Evolutionary conservation across 1,140 invertebrate species (phyloP).

Genomic region (Bactericera cockerelli): DNA sequence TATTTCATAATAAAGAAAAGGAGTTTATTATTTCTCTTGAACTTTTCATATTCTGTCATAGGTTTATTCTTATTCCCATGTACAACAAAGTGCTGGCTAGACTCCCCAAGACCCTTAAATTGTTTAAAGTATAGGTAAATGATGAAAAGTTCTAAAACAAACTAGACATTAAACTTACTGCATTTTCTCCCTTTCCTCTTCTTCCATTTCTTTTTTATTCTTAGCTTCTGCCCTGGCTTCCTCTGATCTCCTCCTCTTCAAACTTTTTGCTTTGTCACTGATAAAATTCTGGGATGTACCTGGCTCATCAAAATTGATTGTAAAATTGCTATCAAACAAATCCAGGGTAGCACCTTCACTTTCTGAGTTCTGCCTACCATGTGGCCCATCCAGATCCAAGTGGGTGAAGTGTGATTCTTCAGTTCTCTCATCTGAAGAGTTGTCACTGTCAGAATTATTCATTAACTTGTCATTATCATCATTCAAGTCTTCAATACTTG

Average conservation of each 20-base stretch:
- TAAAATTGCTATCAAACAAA: not conserved
- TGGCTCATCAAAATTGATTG: not conserved
- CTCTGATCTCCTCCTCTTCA: constrained; percentile 7
- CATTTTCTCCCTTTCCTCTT: constrained; percentile 27
- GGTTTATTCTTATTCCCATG: too few species aligned
- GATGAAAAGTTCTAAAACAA: too few species aligned
- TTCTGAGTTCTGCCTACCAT: not conserved
- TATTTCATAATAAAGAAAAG: too few species aligned
- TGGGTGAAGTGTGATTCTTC: not conserved
- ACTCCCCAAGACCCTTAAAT: too few species aligned
- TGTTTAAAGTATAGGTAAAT: too few species aligned
- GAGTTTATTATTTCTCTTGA: too few species aligned
- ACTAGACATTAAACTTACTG: constrained; percentile 20
- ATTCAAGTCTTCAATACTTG: not conserved
- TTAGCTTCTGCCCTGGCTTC: constrained; percentile 22
- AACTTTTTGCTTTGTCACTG: not conserved
- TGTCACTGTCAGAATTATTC: not conserved
- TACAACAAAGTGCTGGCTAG: too few species aligned
- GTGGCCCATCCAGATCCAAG: not conserved
- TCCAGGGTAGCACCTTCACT: not conserved
- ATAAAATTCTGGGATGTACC: too few species aligned
- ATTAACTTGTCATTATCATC: not conserved
- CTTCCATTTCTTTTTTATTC: constrained; percentile 25
- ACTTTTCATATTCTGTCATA: too few species aligned
- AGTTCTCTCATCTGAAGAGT: not conserved